Base-by-base conservation (phyloP, 2,797 vertebrate species). In the Leucoraja ocellata region DNA sequence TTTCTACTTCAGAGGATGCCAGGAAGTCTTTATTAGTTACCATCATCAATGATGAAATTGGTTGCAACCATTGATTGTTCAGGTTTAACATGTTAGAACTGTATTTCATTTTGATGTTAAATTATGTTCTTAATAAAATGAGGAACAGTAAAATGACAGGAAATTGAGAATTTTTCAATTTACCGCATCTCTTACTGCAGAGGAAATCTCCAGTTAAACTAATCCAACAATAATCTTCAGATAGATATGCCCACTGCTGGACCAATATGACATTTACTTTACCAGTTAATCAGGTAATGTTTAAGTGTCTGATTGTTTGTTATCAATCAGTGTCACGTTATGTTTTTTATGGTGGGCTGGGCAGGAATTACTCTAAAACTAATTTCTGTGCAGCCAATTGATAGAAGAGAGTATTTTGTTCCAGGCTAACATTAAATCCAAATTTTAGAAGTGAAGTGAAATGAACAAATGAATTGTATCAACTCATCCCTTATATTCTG, bases 391-490 rank as follows among this genome's bases (percentile, higher is more conserved):
- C 13, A 18, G 28, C 54, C 61, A 88, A 32, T 61, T 65, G 84
- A 2, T 68, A 21, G 14, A 36, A 65, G n/a, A 88, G 16, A 88
- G 9, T 4, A 4, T 32, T 68, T 88, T 65, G 68, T 88, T 68
- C 61, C 14, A n/a, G 61, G 16, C 14, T 68, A 18, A 88, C n/a
- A 18, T 65, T 65, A 68, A 88, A 68, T 32, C 63, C n/a, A 88
- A 88, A 88, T 88, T 32, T 68, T 63, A 68, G 61, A 65, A 36
- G 84, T 32, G 16, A 68, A 68, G 46, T 46, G 46, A 46, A 32
- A 32, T 68, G 83, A 88, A 88, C 83, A n/a, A 88, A 68, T 88
- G 14, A 32, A 68, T 88, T 65, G 84, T 36, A 68, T 61, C 81
- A 84, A 61, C 81, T 54, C 21, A 18, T 68, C 84, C 21, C n/a